Conservation (phyloP, 2,888 invertebrate species). For the Calliopum simillimum region DNA sequence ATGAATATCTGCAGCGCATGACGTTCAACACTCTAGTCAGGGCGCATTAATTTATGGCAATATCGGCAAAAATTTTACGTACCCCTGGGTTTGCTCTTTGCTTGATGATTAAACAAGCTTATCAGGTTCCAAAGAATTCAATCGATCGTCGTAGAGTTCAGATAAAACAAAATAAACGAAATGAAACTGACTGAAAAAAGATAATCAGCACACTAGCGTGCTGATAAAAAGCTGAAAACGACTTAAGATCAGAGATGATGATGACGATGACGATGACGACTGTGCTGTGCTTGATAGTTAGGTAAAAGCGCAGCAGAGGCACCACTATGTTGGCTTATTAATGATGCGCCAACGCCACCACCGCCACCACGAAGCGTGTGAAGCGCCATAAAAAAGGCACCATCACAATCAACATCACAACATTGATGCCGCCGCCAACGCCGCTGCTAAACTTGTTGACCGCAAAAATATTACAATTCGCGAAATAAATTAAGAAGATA, state of each 20-base stretch:
- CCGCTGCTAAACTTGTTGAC: constrained; percentile 34
- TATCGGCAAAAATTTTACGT: not conserved
- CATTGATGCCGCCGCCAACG: constrained; percentile 29
- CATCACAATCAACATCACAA: constrained; percentile 22
- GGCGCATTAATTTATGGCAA: constrained; percentile 13
- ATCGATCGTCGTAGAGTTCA: constrained; percentile 25
- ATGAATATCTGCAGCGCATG: not conserved
- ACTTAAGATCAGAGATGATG: not conserved
- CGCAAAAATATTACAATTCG: constrained; percentile 30
- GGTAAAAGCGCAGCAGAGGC: not conserved
- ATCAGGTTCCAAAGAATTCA: constrained; percentile 30
- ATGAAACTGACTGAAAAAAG: constrained; percentile 2
- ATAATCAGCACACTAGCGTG: not conserved
- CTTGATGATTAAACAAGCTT: constrained; percentile 22
- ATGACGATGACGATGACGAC: not conserved
- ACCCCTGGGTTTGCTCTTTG: not conserved
- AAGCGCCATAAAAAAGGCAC: constrained; percentile 45
- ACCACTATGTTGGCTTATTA: not conserved
- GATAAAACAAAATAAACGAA: not conserved
- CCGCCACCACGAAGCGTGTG: constrained; percentile 42
- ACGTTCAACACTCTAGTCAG: not conserved
- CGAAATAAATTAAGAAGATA: constrained; percentile 36
- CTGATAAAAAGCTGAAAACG: not conserved
- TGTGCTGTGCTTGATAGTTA: not conserved
- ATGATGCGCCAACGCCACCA: constrained; percentile 41